phyloP scores from a whole-genome alignment of 2,113 vertebrate species.

The Fukomys damarensis region DNA sequence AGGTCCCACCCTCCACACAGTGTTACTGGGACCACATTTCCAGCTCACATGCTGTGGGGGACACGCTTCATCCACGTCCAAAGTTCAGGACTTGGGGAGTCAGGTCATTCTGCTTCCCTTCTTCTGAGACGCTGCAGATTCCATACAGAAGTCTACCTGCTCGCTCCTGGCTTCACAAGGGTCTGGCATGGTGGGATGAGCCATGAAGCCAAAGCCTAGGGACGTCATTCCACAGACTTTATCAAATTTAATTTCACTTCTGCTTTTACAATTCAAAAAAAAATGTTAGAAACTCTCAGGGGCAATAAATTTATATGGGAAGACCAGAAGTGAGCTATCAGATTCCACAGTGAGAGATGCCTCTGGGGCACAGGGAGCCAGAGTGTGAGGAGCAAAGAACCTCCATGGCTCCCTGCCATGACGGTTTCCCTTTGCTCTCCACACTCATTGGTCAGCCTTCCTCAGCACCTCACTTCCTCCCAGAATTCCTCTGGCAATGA shows the following conservation, averaged over 20 bases:
- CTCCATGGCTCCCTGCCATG: fast-evolving
- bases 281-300: not conserved
- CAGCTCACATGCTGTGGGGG: not conserved
- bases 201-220: not conserved
- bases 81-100: not conserved
- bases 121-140: not conserved
- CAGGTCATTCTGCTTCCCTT: fast-evolving
- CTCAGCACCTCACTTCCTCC: not conserved
- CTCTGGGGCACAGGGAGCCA: not conserved
- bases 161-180: not conserved
- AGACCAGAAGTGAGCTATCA: not conserved
- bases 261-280: not conserved
- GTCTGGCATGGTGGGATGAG: too few species aligned
- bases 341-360: not conserved
- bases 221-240: not conserved
- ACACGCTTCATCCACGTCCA: not conserved
- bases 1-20: not conserved
- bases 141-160: not conserved
- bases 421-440: fast-evolving
- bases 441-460: fast-evolving
- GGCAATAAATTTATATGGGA: not conserved
- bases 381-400: fast-evolving
- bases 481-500: not conserved
- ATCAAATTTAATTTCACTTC: not conserved
- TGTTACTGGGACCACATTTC: not conserved